A percentile compares a stretch with the other conserved stretches of the same genome.
phyloP scores from a whole-genome alignment of 2,113 vertebrate genomes.

The Platysteira castanea region DNA sequence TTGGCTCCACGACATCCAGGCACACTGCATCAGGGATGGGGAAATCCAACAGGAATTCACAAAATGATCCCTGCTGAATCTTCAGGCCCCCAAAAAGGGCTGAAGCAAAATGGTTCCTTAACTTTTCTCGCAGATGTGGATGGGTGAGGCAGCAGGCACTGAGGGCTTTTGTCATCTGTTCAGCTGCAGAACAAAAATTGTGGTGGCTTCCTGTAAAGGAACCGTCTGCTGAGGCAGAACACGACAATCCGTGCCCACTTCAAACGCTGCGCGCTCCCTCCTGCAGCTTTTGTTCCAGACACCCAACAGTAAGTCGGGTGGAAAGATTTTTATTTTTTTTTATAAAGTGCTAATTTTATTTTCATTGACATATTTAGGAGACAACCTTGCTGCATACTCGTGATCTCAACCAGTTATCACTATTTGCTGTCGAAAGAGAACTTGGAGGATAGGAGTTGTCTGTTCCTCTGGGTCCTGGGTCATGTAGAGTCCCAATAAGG shows the following conservation, averaged over 20 bases:
- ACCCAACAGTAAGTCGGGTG: not conserved
- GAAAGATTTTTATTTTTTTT: not conserved
- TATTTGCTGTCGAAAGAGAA: not conserved
- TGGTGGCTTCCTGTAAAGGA: constrained; percentile 30
- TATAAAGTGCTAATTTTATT: not conserved
- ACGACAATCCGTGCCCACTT: not conserved
- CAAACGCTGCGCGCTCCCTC: fast-evolving
- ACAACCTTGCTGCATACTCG: not conserved
- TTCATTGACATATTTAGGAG: not conserved
- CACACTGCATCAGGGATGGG: not conserved
- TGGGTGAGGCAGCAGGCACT: not conserved
- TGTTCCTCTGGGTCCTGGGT: not conserved
- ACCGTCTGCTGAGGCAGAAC: not conserved
- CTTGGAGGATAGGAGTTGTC: not conserved
- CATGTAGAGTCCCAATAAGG: not conserved
- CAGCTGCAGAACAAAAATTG: not conserved
- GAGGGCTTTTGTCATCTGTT: not conserved
- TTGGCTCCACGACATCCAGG: not conserved
- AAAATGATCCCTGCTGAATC: not conserved
- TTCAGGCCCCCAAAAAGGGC: not conserved
- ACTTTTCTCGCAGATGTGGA: not conserved
- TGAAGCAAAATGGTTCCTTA: not conserved
- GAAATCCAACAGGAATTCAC: not conserved
- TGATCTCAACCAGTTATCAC: not conserved
- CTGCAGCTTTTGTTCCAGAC: not conserved